Evolutionary conservation across 2,113 vertebrate species (phyloP), one percentile per base, ranked within the genome.

Genomic region (Cyanoliseus patagonus): DNA sequence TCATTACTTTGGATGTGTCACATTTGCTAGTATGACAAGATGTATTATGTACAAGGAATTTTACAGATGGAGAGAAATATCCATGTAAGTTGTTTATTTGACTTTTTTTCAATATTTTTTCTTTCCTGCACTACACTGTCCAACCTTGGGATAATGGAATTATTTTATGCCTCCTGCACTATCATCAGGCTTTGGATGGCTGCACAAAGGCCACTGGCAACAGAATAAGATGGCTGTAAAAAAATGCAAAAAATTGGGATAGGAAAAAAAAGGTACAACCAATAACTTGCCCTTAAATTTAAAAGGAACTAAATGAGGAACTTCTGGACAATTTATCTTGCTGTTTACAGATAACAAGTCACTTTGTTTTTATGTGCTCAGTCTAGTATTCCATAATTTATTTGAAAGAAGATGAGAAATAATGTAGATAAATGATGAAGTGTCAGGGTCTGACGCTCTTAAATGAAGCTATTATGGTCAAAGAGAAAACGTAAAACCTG

Each of bases 401-500:
- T 98, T 98, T 99, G 98, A 98, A 98, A 98, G 98, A 98, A 99
- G 98, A 99, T 98, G 98, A 98, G 98, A 98, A 98, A 98, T 99
- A 99, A 98, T 98, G 98, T 98, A 99, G 98, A 99, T 98, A 98
- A 98, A 99, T 98, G 98, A 98, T 98, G 98, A 98, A 98, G 98
- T 98, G 98, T 99, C 99, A 98, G 98, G 98, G 98, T 98, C 98
- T 98, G 98, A 98, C 98, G 97, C 98, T 98, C 98, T 98, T 98
- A 98, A 99, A 99, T 98, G 98, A 99, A 98, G 98, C 97, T 98
- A 98, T 99, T 99, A 99, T 98, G 98, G 98, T 98, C 98, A 98
- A 98, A 98, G 98, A 98, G 98, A 98, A 98, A 98, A 98, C 98
- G 98, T 98, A 98, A 98, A 98, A 98, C 98, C 98, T 98, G 98